Evolutionary conservation across 1,140 invertebrate genomes (phyloP).

Genomic region (Drosophila bifasciata): DNA sequence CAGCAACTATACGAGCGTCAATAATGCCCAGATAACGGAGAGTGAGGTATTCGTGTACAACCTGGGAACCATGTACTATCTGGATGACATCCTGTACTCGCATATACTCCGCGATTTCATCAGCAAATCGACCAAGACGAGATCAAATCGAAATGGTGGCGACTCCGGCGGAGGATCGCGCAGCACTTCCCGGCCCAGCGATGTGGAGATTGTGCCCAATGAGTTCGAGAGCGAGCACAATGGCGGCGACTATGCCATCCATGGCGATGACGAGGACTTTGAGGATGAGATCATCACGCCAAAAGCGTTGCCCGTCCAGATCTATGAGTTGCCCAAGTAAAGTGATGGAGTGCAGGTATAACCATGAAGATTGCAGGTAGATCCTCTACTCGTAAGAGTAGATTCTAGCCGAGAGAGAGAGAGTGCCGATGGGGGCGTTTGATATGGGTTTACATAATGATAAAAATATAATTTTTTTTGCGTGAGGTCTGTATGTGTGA

Average conservation of each 20-base stretch:
- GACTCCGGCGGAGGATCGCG: constrained; percentile 60
- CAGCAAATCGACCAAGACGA: constrained; percentile 67
- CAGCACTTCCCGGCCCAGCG: constrained; percentile 64
- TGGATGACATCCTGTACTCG: constrained; percentile 86
- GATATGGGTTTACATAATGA: constrained; percentile 6
- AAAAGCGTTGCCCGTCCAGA: constrained; percentile 82
- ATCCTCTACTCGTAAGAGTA: too few relatives aligned
- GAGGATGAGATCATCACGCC: constrained; percentile 84
- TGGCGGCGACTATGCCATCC: constrained; percentile 76
- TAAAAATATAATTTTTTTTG: constrained; percentile 35
- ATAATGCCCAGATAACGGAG: constrained; percentile 86
- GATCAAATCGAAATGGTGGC: constrained; percentile 65
- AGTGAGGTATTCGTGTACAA: constrained; percentile 87
- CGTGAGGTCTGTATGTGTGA: constrained; percentile 33
- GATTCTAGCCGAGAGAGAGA: too few relatives aligned
- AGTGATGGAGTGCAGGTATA: background rate
- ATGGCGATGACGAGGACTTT: constrained; percentile 80
- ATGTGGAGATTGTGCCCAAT: constrained; percentile 85
- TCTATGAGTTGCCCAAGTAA: constrained; percentile 82
- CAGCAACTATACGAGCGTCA: constrained; percentile 85
- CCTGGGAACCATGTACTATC: constrained; percentile 87
- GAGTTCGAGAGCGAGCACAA: constrained; percentile 79
- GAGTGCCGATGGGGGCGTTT: too few relatives aligned
- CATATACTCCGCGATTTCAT: constrained; percentile 80
- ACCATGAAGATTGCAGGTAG: too few relatives aligned